These are phyloP conservation scores for Cartodere bifasciata DNA, from an alignment of 2,888 invertebrate genomes.

Conservation along the genomic window DNA sequence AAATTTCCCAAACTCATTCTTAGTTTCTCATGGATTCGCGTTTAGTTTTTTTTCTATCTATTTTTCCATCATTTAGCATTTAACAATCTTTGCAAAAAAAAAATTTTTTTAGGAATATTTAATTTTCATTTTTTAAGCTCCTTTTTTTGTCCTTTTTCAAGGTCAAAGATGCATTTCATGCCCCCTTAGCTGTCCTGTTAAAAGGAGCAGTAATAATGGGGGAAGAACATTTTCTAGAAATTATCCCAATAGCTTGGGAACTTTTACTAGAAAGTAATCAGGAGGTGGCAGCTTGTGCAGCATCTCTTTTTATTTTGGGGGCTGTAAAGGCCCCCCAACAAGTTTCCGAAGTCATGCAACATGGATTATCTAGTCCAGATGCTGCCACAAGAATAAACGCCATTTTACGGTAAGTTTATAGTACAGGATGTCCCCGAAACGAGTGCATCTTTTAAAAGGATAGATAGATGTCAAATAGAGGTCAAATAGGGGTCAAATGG, in stretches of 20 bases:
- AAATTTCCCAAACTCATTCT: neutral
- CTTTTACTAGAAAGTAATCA: constrained; percentile 84
- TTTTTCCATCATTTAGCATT: neutral
- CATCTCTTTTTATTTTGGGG: constrained; percentile 82
- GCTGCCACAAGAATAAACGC: constrained; percentile 72
- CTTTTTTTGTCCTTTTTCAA: constrained; percentile 29
- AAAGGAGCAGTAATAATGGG: constrained; percentile 83
- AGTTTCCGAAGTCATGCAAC: constrained; percentile 80
- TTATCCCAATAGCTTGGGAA: constrained; percentile 91
- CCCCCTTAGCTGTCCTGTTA: constrained; percentile 71
- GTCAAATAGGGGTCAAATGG: no score
- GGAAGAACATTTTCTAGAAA: constrained; percentile 77
- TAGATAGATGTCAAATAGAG: no score
- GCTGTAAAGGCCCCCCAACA: constrained; percentile 86
- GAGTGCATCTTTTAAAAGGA: no score
- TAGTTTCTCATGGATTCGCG: constrained; percentile 3
- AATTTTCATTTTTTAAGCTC: neutral
- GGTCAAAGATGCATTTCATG: constrained; percentile 84
- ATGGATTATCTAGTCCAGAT: constrained; percentile 73
- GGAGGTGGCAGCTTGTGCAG: constrained; percentile 72
- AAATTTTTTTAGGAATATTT: neutral
- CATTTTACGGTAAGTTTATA: constrained; percentile 48
- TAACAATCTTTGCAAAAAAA: constrained; percentile 2
- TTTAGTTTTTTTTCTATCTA: neutral
- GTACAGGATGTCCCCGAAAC: no score